Base-by-base conservation (phyloP, 2,113 vertebrate species). In the Chaetodon auriga region DNA sequence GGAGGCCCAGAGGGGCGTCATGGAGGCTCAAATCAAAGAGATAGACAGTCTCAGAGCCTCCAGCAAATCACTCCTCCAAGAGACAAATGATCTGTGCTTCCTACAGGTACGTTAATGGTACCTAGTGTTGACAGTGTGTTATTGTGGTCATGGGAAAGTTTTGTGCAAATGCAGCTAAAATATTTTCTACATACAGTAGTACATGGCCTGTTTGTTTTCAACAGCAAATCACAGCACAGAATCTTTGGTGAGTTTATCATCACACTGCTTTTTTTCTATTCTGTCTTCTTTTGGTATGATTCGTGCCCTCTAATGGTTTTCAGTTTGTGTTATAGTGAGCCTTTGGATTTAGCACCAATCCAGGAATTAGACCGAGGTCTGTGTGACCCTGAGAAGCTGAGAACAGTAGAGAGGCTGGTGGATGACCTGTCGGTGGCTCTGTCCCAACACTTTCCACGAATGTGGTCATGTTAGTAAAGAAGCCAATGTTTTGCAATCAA, bases 381-480 rank as follows among this genome's bases (percentile, higher is more conserved):
- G 43, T 91, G 91, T 80, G 84, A 86, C 14, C 84, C 78, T 8
- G 90, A 93, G 74, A 95, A 91, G 80, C 81, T 95, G 77, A 85
- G 87, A 79, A 94, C 95, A 12, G 80, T 91, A 7, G 93, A 95
- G 76, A 87, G 75, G 74, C 79, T 95, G 63, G 92, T 92, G 73
- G 93, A 96, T 43, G 90, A 94, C 58, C 89, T 96, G 30, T 88
- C 90, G 0, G 51, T 93, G 9, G 89, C 92, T 68, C 83, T 95
- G 71, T 88, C 94, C 30, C 92, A 93, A 61, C 90, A 94, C 78
- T 93, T 95, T 77, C 94, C 90, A 45, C 83, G 94, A 80, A 92
- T 89, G 64, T 95, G 94, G 95, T 92, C 94, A 78, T 88, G 94
- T 96, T 46, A 86, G 94, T 92, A 57, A 62, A 25, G 5, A 30